Conservation (phyloP, 2,888 invertebrate species). For the Caenorhabditis japonica region DNA sequence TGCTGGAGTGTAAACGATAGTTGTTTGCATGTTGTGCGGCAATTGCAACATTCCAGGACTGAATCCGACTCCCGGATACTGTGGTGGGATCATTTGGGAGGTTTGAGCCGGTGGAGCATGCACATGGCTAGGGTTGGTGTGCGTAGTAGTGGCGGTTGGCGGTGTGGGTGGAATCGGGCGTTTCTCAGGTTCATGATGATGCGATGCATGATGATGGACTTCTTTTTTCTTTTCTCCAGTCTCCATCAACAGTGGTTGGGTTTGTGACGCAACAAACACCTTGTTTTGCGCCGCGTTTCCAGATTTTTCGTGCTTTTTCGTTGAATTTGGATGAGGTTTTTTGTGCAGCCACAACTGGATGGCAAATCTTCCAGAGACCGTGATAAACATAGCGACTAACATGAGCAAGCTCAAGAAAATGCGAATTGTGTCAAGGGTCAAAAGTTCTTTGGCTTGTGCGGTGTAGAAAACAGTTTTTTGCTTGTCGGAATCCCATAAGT, state of each 20-base stretch:
- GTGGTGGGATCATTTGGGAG: constrained; percentile 6
- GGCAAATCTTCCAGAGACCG: constrained; percentile 18
- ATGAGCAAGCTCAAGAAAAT: constrained; percentile 35
- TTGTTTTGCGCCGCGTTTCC: constrained; percentile 15
- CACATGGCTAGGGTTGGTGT: not conserved
- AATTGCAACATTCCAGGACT: constrained; percentile 48
- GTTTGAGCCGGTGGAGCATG: constrained; percentile 11
- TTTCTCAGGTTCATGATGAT: constrained; percentile 16
- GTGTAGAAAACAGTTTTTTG: constrained; percentile 29
- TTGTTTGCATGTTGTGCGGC: constrained; percentile 49
- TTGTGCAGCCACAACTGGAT: constrained; percentile 16
- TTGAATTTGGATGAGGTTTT: constrained; percentile 17
- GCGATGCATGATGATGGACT: not conserved
- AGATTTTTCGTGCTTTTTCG: not conserved
- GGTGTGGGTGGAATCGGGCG: constrained; percentile 28
- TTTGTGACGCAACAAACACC: constrained; percentile 39
- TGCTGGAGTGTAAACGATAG: constrained; percentile 49
- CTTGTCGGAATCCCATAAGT: constrained; percentile 32
- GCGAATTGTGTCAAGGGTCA: constrained; percentile 33
- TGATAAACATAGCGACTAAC: constrained; percentile 24
- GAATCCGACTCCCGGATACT: constrained; percentile 31
- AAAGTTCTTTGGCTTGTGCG: constrained; percentile 20
- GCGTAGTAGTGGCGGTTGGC: not conserved
- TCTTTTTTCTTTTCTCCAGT: constrained; percentile 23
- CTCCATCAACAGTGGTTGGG: constrained; percentile 34